Evolutionary conservation across 1,140 invertebrate genomes (phyloP), one percentile per base, ranked within the genome.

Genomic region (Nasonia giraulti): DNA sequence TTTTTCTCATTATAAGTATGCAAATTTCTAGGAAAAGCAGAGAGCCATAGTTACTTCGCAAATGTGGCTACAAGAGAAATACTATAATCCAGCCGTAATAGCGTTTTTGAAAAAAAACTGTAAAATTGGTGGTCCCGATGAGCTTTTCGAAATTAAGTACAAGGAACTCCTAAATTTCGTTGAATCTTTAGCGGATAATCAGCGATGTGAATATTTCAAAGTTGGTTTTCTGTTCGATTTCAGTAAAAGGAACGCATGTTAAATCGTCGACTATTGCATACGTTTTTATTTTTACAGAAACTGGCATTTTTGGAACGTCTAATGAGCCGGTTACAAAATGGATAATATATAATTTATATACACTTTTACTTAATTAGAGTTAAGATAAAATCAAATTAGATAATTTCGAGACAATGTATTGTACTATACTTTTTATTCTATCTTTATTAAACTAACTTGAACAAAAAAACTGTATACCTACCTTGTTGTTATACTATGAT

Each of bases 281-380:
- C 33, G n/a, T 37, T 37, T 47, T 47, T 73, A 14, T 68, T 76
- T 80, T 84, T 80, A 8, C 78, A 85, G 83, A 85, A 68, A 55
- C 6, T 84, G 75, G 40, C 11, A 23, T 66, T 47, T 68, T 44
- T 80, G 47, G 78, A 80, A 33, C n/a, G 68, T 37, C 33, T 68
- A 68, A 75, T 85, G 17, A 17, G 33, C 27, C 27, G 62, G 20
- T 14, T 71, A 66, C 3, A 68, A 78, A 83, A 71, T 27, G 10
- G 23, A 69, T 75, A 27, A 62, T 75, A 27, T 27, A 27, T 73
- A 14, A 1, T 73, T 73, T 33, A 73, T 27, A 14, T 73, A 12
- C 6, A 73, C 11, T 33, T 73, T 33, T 11, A 27, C 68, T 73
- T 33, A 73, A 27, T 27, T 37, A 37, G 69, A 73, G 3, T 73